Conservation (phyloP, 92 coral and sea anemone genomes). For the Muricea muricata region DNA sequence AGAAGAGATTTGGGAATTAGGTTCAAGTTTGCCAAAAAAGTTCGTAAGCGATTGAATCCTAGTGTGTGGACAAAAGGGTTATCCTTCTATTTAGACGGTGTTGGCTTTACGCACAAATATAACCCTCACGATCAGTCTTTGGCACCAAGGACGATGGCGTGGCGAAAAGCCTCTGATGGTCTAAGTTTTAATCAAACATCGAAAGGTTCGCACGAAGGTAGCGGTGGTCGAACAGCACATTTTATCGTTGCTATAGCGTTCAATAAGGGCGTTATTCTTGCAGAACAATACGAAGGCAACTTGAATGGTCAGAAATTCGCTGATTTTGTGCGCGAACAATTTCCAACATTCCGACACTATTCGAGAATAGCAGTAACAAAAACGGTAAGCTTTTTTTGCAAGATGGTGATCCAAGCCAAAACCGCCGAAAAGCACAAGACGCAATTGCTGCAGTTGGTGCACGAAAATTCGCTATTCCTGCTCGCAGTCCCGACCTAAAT, state of each 20-base stretch:
- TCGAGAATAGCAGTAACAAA: background rate
- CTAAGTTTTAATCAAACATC: background rate
- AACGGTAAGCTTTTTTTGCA: slow-evolving; percentile 20
- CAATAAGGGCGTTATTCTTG: slow-evolving; percentile 20
- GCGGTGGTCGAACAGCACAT: too few species aligned
- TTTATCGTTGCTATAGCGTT: slow-evolving; percentile 17
- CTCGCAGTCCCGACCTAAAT: slow-evolving; percentile 8
- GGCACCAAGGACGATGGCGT: slow-evolving; percentile 46
- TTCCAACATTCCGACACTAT: slow-evolving; percentile 6
- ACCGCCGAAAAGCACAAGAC: slow-evolving; percentile 9
- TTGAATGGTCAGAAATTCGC: slow-evolving; percentile 8
- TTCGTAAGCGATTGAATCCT: background rate
- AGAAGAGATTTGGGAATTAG: too few species aligned
- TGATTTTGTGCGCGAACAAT: slow-evolving; percentile 1
- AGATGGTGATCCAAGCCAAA: slow-evolving; percentile 6
- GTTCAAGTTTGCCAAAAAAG: background rate
- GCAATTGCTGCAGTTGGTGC: background rate
- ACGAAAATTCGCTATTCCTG: slow-evolving; percentile 1
- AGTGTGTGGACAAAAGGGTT: slow-evolving; percentile 34
- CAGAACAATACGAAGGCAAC: slow-evolving; percentile 1
- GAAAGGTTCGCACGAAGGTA: background rate
- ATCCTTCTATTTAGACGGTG: slow-evolving; percentile 67
- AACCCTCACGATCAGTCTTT: slow-evolving; percentile 42
- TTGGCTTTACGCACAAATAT: slow-evolving; percentile 48
- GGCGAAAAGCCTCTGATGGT: slow-evolving; percentile 40